Conservation (phyloP, 2,797 vertebrate species). For the Chelonia mydas region DNA sequence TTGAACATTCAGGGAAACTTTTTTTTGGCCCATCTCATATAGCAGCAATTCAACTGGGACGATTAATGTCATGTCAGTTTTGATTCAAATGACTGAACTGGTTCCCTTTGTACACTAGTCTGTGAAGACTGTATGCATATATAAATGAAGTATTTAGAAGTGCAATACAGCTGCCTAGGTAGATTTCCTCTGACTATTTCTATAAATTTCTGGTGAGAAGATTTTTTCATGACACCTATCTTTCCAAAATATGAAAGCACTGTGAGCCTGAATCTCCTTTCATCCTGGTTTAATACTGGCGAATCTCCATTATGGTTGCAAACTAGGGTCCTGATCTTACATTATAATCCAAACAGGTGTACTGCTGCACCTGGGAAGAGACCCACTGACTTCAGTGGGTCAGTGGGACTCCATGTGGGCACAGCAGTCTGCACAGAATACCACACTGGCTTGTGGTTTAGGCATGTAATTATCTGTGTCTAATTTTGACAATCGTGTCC, state of each 20-base stretch:
- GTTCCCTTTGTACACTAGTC: neutral
- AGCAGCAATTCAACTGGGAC: neutral
- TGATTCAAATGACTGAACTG: neutral
- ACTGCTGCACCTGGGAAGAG: rapidly evolving
- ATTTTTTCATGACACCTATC: neutral
- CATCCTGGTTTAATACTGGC: neutral
- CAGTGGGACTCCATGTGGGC: rapidly evolving
- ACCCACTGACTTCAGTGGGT: neutral
- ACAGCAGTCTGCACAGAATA: neutral
- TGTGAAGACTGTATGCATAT: neutral
- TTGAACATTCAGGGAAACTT: neutral
- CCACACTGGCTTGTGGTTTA: neutral
- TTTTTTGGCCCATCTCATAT: neutral
- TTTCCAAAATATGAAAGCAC: neutral
- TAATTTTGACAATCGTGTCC: neutral
- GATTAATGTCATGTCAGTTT: neutral
- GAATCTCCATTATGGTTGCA: rapidly evolving
- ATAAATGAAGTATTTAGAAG: rapidly evolving
- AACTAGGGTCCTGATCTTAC: neutral
- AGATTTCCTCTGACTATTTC: neutral
- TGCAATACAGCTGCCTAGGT: neutral
- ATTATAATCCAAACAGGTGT: neutral
- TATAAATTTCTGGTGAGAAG: neutral
- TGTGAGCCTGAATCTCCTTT: neutral
- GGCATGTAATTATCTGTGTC: rapidly evolving